A percentile compares a stretch with the other conserved stretches of the same genome.
Conservation (phyloP, 2,797 vertebrate genomes). For the Aythya fuligula region DNA sequence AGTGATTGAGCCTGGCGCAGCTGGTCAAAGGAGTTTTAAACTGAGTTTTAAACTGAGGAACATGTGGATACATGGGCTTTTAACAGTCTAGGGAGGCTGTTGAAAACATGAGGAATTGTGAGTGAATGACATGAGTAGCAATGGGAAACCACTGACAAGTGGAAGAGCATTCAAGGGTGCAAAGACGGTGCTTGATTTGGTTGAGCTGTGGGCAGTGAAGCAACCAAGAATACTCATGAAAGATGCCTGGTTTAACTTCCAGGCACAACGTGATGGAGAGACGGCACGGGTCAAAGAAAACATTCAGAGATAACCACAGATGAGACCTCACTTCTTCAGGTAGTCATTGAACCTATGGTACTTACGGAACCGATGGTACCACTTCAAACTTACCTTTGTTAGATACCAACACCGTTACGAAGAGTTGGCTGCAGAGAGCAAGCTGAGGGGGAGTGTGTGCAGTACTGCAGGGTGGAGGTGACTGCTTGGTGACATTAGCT, state of each 20-base stretch:
- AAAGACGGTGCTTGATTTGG: not conserved
- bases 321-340: not conserved
- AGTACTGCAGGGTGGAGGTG: not conserved
- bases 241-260: not conserved
- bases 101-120: not conserved
- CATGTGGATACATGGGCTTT: not conserved
- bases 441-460: accelerated
- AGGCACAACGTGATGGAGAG: not conserved
- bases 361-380: not conserved
- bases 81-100: not conserved
- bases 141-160: not conserved
- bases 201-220: not conserved
- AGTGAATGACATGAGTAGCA: not conserved
- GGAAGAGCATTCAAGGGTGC: not conserved
- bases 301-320: not conserved
- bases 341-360: not conserved
- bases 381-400: not conserved
- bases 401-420: not conserved
- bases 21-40: not conserved
- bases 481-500: not conserved
- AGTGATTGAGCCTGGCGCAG: not conserved
- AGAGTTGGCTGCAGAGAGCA: not conserved
- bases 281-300: not conserved
- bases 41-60: not conserved
- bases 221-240: not conserved